These are phyloP conservation scores for Macheiramphus alcinus DNA, from an alignment of 2,113 vertebrate genomes.

Conservation along the genomic window DNA sequence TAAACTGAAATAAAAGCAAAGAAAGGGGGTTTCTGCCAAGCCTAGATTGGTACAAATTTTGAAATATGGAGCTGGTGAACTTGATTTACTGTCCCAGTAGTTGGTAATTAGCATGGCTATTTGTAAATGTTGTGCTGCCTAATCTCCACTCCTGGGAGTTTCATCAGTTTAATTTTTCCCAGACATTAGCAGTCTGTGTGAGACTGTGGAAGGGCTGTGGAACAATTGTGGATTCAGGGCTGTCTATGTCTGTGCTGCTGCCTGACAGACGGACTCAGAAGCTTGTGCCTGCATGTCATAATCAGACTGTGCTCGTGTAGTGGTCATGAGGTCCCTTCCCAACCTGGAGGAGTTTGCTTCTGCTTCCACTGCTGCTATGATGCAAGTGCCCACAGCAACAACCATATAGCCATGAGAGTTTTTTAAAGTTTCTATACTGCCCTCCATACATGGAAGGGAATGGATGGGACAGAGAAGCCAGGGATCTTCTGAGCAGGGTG, in stretches of 20 bases:
- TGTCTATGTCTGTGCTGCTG: background rate
- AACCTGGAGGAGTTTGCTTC: background rate
- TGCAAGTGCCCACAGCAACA: background rate
- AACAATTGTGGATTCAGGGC: background rate
- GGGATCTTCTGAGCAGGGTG: background rate
- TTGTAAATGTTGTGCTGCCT: background rate
- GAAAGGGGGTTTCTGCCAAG: background rate
- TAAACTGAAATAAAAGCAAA: background rate
- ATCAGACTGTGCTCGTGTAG: accelerated
- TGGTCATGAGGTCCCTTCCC: background rate
- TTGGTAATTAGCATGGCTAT: background rate
- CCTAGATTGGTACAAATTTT: background rate
- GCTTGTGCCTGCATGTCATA: background rate
- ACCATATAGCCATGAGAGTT: accelerated
- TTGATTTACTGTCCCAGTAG: background rate
- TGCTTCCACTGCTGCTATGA: background rate
- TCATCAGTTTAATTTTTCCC: background rate
- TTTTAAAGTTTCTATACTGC: background rate
- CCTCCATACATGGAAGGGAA: accelerated
- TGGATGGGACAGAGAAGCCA: background rate
- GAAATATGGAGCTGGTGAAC: background rate
- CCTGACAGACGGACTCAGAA: background rate
- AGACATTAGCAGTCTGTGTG: background rate
- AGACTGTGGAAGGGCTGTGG: background rate
- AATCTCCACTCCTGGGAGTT: background rate